Conservation (phyloP, 2,797 vertebrate species). For the Gobionotothen gibberifrons region DNA sequence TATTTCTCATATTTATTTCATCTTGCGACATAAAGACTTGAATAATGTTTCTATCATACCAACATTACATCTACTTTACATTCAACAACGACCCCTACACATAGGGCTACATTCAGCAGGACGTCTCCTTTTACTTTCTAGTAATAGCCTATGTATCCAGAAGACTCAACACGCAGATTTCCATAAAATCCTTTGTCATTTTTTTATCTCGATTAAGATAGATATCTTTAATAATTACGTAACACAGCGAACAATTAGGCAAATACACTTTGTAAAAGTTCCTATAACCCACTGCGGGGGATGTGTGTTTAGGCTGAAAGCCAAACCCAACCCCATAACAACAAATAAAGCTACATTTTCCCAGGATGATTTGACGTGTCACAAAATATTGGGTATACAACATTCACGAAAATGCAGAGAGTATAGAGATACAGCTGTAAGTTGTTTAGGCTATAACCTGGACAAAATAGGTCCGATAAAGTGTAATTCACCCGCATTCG, state of each 20-base stretch:
- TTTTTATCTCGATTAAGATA: constrained; percentile 51
- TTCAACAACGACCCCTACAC: constrained; percentile 69
- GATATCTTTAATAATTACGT: constrained; percentile 53
- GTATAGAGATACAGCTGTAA: constrained; percentile 50
- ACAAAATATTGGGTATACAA: constrained; percentile 59
- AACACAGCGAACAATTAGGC: constrained; percentile 55
- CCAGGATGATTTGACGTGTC: constrained; percentile 53
- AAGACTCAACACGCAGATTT: constrained; percentile 42
- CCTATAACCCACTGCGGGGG: constrained; percentile 33
- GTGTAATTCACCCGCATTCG: neutral
- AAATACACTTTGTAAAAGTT: constrained; percentile 40
- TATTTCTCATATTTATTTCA: constrained; percentile 64
- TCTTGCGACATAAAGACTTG: constrained; percentile 66
- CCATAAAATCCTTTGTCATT: constrained; percentile 34
- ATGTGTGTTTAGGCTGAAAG: constrained; percentile 23
- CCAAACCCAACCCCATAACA: constrained; percentile 57
- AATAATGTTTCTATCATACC: constrained; percentile 70
- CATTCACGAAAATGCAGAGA: constrained; percentile 62
- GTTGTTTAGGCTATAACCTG: constrained; percentile 20
- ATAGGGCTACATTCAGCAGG: constrained; percentile 70
- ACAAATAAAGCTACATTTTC: constrained; percentile 68
- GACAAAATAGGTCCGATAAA: constrained; percentile 14
- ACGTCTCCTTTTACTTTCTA: constrained; percentile 42
- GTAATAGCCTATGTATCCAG: constrained; percentile 42
- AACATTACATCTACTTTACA: constrained; percentile 72